Evolutionary conservation across 2,113 vertebrate species (phyloP), one percentile per base, ranked within the genome.

Genomic region (Alligator sinensis): DNA sequence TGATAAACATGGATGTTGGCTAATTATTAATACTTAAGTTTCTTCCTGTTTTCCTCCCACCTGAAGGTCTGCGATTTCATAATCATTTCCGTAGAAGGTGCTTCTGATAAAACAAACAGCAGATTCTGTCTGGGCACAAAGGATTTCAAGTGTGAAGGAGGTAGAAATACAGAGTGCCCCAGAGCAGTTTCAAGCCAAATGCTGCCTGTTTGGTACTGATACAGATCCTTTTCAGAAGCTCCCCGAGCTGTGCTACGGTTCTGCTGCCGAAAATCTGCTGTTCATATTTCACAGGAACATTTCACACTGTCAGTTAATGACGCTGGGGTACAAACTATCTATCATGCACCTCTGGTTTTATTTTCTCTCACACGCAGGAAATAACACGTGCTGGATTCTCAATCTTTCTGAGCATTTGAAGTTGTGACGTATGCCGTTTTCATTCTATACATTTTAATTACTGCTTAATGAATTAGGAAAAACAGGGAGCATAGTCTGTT

Each of bases 181-280:
- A 4, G 22, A 82, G 84, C 90, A 79, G 74, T 83, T 22, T 0
- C 0, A 60, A 79, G 80, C 82, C 85, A 18, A 54, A 34, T 75
- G 85, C 92, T 85, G 47, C 2, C 27, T 57, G 14, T 55, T 82
- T 70, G 90, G 74, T 59, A 14, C 1, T 22, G 14, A 6, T 85
- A 84, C 87, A 75, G 87, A 30, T 63, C 87, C 59, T 60, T 70
- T 92, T 80, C 25, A 76, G 78, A 84, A 88, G 58, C 90, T 87
- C 80, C 86, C 81, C 57, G 4, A 91, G 4, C 11, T 28, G 4
- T 70, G 74, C n/a, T 86, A 34, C 22, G 11, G 18, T 38, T 70
- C 21, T 22, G 82, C 78, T 27, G 1, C 70, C 92, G 89, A 85
- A 83, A 91, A 95, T 78, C 27, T 80, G 80, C 80, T 62, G 77